Evolutionary conservation across 2,888 invertebrate species (phyloP), one percentile per base, ranked within the genome.

Genomic region (Plagodis dolabraria): DNA sequence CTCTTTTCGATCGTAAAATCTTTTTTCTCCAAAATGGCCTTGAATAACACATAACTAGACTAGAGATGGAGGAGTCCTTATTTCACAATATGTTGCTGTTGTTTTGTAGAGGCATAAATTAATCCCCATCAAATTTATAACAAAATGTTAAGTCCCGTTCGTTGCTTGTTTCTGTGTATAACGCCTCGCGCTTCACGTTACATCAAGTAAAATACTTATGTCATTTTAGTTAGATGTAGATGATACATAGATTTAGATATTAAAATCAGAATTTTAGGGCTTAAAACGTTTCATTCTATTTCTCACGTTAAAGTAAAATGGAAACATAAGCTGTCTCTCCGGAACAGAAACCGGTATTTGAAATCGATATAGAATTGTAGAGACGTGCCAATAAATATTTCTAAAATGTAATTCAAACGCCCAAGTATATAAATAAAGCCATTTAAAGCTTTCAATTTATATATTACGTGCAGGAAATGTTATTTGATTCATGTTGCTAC

Each of bases 11-110:
- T 80, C 81, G 79, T 80, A 79, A 80, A 80, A 80, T 77, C 77
- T 75, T 75, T 79, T 78, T 74, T 69, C 70, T 77, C 70, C 74
- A 72, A 76, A 76, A 80, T 69, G 71, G 70, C 80, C 77, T 74
- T 78, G 76, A 78, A 72, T 78, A 78, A 72, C 74, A 76, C 72
- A 72, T 71, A 72, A 79, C 77, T 80, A 78, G 75, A 77, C 78
- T 78, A 78, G 70, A 75, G 76, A 77, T 77, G 79, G 63, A 64
- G 58, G 54, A 72, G 70, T 71, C 71, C 72, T 76, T 78, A 76
- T 75, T 74, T 76, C 72, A 73, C 77, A 76, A 78, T 76, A 71
- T 69, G 76, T 65, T 75, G 67, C 65, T 69, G 67, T 69, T 75
- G 57, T 76, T 77, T 73, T 73, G 71, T 72, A 62, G 64, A 38